phyloP scores from a whole-genome alignment of 1,140 invertebrate genomes.

The Drosophila ogumai region DNA sequence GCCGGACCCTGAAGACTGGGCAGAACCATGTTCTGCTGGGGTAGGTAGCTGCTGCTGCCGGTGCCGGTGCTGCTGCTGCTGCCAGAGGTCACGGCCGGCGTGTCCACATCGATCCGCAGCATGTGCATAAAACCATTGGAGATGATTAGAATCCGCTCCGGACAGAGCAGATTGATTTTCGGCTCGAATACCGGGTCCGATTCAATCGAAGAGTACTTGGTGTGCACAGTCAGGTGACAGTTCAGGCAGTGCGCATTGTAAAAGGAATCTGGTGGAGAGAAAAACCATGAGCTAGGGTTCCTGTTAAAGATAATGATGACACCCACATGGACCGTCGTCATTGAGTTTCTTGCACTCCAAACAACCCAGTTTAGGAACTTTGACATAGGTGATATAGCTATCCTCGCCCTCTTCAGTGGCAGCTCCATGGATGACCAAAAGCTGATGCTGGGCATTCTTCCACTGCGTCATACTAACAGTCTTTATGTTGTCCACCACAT shows the following conservation, averaged over 20 bases:
- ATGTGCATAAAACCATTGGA: constrained; percentile 84
- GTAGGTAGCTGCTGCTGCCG: constrained; percentile 30
- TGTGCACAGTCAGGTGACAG: constrained; percentile 84
- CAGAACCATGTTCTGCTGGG: constrained; percentile 49
- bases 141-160: constrained; percentile 78
- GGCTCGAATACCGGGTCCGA: constrained; percentile 80
- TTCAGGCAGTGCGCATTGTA: constrained; percentile 78
- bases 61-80: constrained; percentile 3
- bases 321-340: constrained; percentile 77
- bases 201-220: constrained; percentile 82
- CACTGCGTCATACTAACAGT: constrained; percentile 87
- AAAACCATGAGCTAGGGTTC: not conserved
- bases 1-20: constrained; percentile 16
- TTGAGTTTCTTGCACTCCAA: constrained; percentile 82
- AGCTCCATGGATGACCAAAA: constrained; percentile 86
- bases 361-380: constrained; percentile 85
- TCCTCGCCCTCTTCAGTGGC: constrained; percentile 82
- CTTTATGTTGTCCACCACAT: constrained; percentile 87
- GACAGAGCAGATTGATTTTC: constrained; percentile 79
- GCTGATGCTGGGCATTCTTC: constrained; percentile 86
- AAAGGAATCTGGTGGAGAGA: constrained; percentile 68
- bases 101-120: constrained; percentile 77
- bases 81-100: constrained; percentile 51
- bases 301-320: not conserved
- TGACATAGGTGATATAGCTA: constrained; percentile 82